Evolutionary conservation across 37 sponge, comb jelly and placozoan species (phyloP).

Genomic region (Amphimedon queenslandica): DNA sequence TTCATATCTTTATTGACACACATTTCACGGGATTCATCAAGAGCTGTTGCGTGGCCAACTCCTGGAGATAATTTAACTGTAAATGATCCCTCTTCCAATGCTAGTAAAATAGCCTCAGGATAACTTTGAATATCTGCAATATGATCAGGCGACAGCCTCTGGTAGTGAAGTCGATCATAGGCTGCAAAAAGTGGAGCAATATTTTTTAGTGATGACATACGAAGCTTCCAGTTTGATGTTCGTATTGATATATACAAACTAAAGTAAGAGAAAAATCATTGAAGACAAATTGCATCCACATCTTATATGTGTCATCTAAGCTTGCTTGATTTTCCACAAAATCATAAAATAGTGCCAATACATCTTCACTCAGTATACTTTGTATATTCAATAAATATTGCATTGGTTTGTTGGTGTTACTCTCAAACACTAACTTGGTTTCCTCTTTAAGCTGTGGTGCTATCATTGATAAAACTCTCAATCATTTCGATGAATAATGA

Average conservation of each 20-base stretch:
- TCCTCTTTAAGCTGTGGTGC: not conserved
- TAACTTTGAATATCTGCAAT: slow-evolving; percentile 8
- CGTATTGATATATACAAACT: not conserved
- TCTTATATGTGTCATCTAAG: not conserved
- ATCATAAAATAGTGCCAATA: not conserved
- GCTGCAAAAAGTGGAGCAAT: slow-evolving; percentile 23
- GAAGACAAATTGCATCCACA: not conserved
- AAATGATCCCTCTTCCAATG: not conserved
- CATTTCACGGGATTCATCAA: slow-evolving; percentile 4
- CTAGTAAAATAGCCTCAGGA: not conserved
- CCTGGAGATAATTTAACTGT: not conserved
- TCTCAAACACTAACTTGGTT: not conserved
- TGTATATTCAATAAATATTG: not conserved
- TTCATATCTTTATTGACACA: slow-evolving; percentile 6
- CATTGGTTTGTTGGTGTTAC: not conserved
- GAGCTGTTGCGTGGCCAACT: not conserved
- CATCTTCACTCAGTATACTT: not conserved
- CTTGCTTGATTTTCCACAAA: not conserved
- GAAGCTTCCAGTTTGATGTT: slow-evolving; percentile 12
- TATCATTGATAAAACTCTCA: not conserved
- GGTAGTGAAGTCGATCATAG: slow-evolving; percentile 10
- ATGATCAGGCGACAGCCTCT: slow-evolving; percentile 18
- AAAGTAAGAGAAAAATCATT: not conserved
- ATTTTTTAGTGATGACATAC: not conserved
- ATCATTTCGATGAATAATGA: slow-evolving; percentile 14